Evolutionary conservation across 1,140 invertebrate species (phyloP).

Genomic region (Pseudomyrmex gracilis): DNA sequence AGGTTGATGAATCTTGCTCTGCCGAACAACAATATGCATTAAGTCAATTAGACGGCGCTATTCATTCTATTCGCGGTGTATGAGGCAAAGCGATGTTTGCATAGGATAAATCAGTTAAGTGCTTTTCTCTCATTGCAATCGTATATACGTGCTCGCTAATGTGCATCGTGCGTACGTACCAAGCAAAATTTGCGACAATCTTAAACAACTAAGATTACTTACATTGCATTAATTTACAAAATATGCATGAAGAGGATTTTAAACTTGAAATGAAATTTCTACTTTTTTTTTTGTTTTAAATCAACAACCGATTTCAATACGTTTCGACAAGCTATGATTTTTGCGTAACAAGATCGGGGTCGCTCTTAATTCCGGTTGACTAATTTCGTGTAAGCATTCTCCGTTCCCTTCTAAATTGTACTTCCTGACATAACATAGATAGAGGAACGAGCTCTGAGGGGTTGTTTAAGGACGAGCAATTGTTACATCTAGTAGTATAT

Average conservation of each 20-base stretch:
- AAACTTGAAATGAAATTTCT: too few relatives aligned
- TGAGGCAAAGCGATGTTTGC: conserved; percentile 43
- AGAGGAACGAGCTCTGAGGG: conserved; percentile 19
- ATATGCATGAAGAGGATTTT: too few relatives aligned
- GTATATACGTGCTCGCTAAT: conserved; percentile 11
- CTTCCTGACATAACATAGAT: conserved; percentile 42
- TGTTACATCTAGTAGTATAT: too few relatives aligned
- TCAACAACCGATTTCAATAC: not conserved
- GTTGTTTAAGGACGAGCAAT: not conserved
- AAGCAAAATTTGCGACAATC: conserved; percentile 16
- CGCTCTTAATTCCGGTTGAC: not conserved
- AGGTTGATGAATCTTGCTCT: conserved; percentile 38
- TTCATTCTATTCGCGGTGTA: conserved; percentile 22
- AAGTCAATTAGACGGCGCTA: conserved; percentile 48
- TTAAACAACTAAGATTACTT: conserved; percentile 23
- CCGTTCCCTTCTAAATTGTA: conserved; percentile 30
- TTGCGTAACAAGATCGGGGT: conserved; percentile 23
- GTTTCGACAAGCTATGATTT: conserved; percentile 25
- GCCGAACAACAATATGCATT: conserved; percentile 48
- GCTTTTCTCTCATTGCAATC: conserved; percentile 45
- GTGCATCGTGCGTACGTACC: not conserved
- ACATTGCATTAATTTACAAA: not conserved
- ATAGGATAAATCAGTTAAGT: conserved; percentile 54
- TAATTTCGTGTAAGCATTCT: not conserved
- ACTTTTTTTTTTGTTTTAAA: too few relatives aligned